Base-by-base conservation (phyloP, 2,797 vertebrate genomes). In the Urocyon cinereoargenteus region DNA sequence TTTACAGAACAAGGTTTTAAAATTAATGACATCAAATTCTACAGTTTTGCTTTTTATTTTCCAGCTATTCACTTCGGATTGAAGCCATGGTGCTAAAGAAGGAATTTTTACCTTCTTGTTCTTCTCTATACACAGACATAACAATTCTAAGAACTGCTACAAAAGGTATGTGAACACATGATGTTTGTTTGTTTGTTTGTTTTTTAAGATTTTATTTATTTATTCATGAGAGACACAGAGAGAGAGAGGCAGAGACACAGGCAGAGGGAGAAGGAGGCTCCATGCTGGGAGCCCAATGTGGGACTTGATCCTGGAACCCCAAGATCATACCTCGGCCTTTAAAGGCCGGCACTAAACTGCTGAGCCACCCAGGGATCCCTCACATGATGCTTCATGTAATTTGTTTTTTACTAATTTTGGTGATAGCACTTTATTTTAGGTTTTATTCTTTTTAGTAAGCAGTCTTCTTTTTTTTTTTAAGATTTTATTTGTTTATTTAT, bases 51-150 rank as follows among this genome's bases (percentile, higher is more conserved):
- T 97, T 97, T 98, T 96, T 98, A 68, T 98, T 86, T 98, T 98
- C 14, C 91, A 99, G 99, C 98, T 99, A 99, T 70, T 99, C 99
- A n/a, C 99, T 99, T 92, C 99, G 99, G 93, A 99, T 99, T 57
- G 99, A 99, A 99, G 99, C 99, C 98, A 99, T 99, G 99, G 99
- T 99, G 97, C 99, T 99, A 94, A 99, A 98, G 62, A 99, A 99
- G 96, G 99, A 99, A 98, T 99, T 99, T 98, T 98, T 98, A 90
- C 99, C 99, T 66, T 99, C 99, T 79, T 99, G 99, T 96, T 98
- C 99, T 34, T 98, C 99, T 86, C 99, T 99, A 75, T 99, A 99
- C 98, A 99, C 98, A 84, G 99, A 99, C 96, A 99, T 99, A 95
- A 99, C 99, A 97, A 98, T 99, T 91, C 98, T 99, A 97, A 99